A percentile compares a stretch with the other conserved stretches of the same genome.
Conservation (phyloP, 1,140 invertebrate species). For the Macrosteles quadrilineatus region DNA sequence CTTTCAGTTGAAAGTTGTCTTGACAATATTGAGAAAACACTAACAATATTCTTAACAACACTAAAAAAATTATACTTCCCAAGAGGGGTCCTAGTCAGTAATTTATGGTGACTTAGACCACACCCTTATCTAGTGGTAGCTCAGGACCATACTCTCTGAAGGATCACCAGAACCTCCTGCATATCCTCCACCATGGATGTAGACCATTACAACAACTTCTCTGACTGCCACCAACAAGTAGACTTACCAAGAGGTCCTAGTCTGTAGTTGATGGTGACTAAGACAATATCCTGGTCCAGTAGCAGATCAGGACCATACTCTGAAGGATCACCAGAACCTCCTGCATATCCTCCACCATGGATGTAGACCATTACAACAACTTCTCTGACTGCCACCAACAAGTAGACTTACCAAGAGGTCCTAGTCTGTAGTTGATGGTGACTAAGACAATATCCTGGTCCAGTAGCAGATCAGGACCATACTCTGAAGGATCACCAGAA, state of each 20-base stretch:
- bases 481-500: too few relatives aligned
- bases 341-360: conserved; percentile 60
- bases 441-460: too few relatives aligned
- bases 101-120: conserved; percentile 62
- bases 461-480: too few relatives aligned
- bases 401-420: too few relatives aligned
- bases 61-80: too few relatives aligned
- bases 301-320: conserved; percentile 56
- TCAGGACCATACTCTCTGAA: conserved; percentile 52
- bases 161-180: conserved; percentile 55
- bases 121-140: conserved; percentile 58
- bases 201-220: conserved; percentile 52
- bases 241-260: conserved; percentile 58
- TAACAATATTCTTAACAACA: too few relatives aligned
- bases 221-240: too few relatives aligned
- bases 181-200: conserved; percentile 60
- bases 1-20: too few relatives aligned
- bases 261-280: conserved; percentile 64
- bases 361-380: conserved; percentile 56
- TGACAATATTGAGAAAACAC: too few relatives aligned
- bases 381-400: too few relatives aligned
- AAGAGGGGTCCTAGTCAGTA: conserved; percentile 62
- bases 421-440: too few relatives aligned
- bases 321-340: conserved; percentile 51
- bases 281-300: conserved; percentile 59